Evolutionary conservation across 2,113 vertebrate species (phyloP), one percentile per base, ranked within the genome.

Genomic region (Daboia siamensis): DNA sequence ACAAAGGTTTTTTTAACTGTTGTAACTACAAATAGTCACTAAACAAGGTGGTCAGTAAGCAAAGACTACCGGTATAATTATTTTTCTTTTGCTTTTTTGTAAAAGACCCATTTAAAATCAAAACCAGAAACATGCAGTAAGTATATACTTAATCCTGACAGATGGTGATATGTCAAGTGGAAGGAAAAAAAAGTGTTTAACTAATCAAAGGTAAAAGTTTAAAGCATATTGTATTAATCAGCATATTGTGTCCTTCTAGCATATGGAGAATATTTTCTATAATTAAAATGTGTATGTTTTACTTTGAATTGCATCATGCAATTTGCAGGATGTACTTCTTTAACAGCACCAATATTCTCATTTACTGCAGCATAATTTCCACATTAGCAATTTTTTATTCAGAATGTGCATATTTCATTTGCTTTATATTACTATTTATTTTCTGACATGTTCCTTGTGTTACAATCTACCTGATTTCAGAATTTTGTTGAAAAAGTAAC

Each of bases 221-320:
- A 94, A 95, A 90, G 92, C 91, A 94, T 88, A 97, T 87, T 96
- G 91, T 93, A 94, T 94, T 94, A 96, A 96, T 96, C 91, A 92
- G 52, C 74, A 93, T 94, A 52, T 93, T 91, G 20, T 95, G 93
- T 94, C 95, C 92, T 57, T 95, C 69, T 93, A 93, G 93, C 93
- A 95, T 86, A n/a, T 93, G 90, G 94, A 96, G 94, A 95, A 92
- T 1, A 92, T 1, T 4, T 85, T 93, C 92, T 15, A 11, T 2
- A 91, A 94, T 93, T 95, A 94, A 96, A 95, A 91, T 96, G 23
- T 96, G 92, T 94, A 94, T 93, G 44, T 91, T 52, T 91, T 94
- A 93, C 91, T 88, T 92, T 84, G 90, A 95, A 93, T 57, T 88
- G 94, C 95, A 96, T 48, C 15, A 48, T 44, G 26, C 44, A 86